Evolutionary conservation across 2,113 vertebrate genomes (phyloP), one percentile per base, ranked within the genome.

Genomic region (Phalacrocorax aristotelis): DNA sequence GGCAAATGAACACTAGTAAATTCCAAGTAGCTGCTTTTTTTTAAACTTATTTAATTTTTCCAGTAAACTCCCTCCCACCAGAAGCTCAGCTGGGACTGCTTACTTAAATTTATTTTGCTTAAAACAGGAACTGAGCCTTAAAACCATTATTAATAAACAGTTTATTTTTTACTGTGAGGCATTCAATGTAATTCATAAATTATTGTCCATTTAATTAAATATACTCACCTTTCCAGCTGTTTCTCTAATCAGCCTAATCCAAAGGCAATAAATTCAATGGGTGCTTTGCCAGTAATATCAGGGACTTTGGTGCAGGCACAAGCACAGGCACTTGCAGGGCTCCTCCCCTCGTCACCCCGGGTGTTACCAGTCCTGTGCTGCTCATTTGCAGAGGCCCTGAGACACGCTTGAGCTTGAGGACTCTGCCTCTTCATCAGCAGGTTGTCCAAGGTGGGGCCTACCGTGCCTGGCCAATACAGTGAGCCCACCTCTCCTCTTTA

Each of bases 191-290:
- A 97, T 76, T 82, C 38, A 62, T 62, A 92, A 96, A 96, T 95
- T 93, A 91, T 70, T 92, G 61, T 93, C 48, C 65, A 23, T 72
- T 61, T 93, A 79, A 95, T 61, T 75, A 74, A 30, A 94, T 52
- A 90, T 58, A 62, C 71, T 90, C 93, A 93, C 96, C 94, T 96
- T 97, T 83, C 81, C 95, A 98, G 97, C 95, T 98, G 95, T 88
- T 95, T 55, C 42, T 89, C 21, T 95, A 74, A 83, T 52, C 38
- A 78, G 36, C 54, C 48, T 87, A 51, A 77, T 46, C 74, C 23
- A 94, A 83, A 88, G 58, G 22, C 20, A 76, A 54, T 57, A 83
- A 79, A 91, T 84, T 65, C 70, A 77, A 16, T 27, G 78, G 27
- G 4, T 85, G 71, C 20, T 79, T 94, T 89, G 38, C 70, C 75